Base-by-base conservation (phyloP, 2,797 vertebrate genomes). In the Pseudochaenichthys georgianus region DNA sequence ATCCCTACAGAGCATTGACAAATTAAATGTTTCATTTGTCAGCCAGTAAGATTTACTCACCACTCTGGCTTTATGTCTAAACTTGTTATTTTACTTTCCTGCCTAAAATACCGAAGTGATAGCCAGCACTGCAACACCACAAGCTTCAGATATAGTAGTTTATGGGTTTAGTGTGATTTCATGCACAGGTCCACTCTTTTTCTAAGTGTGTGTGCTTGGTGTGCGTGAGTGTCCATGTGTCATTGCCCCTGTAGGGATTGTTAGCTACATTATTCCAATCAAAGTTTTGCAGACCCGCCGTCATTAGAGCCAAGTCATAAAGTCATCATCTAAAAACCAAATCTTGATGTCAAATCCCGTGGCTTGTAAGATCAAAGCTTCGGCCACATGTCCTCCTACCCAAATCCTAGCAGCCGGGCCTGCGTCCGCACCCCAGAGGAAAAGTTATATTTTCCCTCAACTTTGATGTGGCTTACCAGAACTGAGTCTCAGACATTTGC, bases 401-500 rank as follows among this genome's bases (percentile, higher is more conserved):
- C 82, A 17, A 82, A 76, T 77, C 82, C 69, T 66, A 80, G 81
- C 82, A 83, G 80, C 84, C 70, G 67, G 79, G 70, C 81, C 81
- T 46, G 86, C 50, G 81, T 92, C 90, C 85, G 75, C 87, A 88
- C 90, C 92, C 81, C 69, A 84, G 87, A 92, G 89, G 82, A 89
- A 88, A 92, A 91, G 82, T 88, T 85, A 72, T 77, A 90, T 87
- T 90, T 88, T 89, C 84, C 88, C 85, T 57, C 59, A 77, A 57
- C 93, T 94, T 89, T 94, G 89, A 95, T 93, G 92, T 93, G 91
- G 93, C 78, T 80, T 55, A 74, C 87, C 84, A 89, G 82, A 91
- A 93, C 92, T 86, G 81, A 89, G 83, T 86, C 87, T 75, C 76
- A 80, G 83, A 78, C 84, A 75, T 88, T 82, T 63, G 62, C 82